Percentiles rank a stretch among this genome's conserved stretches.
phyloP scores from a whole-genome alignment of 2,797 vertebrate genomes.

The Gymnocypris eckloni region DNA sequence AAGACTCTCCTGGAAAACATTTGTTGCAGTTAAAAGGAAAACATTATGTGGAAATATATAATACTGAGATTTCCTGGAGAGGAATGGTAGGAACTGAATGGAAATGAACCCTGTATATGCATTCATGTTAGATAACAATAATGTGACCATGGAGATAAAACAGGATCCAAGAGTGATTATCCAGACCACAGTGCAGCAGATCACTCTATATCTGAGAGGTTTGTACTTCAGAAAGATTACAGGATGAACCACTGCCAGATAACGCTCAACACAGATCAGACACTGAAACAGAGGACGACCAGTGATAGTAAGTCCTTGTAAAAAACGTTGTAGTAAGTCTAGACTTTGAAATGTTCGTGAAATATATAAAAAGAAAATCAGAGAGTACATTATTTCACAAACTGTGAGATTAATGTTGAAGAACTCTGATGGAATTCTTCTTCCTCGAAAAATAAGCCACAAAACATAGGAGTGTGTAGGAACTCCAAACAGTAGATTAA shows the following conservation, averaged over 20 bases:
- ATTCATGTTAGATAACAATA: too few relatives aligned
- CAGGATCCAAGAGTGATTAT: background rate
- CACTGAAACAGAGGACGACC: too few relatives aligned
- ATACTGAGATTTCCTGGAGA: background rate
- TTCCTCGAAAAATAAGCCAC: slow-evolving; percentile 1
- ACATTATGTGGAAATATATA: background rate
- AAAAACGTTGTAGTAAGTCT: background rate
- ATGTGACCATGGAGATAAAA: too few relatives aligned
- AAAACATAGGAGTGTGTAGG: slow-evolving; percentile 16
- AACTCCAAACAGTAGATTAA: background rate
- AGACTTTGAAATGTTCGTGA: background rate
- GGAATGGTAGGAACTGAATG: background rate
- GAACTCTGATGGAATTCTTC: slow-evolving; percentile 17
- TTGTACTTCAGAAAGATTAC: background rate
- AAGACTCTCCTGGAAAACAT: background rate
- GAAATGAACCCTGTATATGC: background rate
- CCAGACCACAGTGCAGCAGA: background rate
- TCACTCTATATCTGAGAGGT: background rate
- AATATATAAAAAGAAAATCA: background rate
- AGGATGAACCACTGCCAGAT: background rate
- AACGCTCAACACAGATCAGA: too few relatives aligned
- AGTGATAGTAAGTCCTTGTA: background rate
- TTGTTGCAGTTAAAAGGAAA: background rate
- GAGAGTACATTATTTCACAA: slow-evolving; percentile 4
- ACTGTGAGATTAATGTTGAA: background rate